These are phyloP conservation scores for Ceriagrion tenellum DNA, from an alignment of 2,888 invertebrate species.

Conservation along the genomic window DNA sequence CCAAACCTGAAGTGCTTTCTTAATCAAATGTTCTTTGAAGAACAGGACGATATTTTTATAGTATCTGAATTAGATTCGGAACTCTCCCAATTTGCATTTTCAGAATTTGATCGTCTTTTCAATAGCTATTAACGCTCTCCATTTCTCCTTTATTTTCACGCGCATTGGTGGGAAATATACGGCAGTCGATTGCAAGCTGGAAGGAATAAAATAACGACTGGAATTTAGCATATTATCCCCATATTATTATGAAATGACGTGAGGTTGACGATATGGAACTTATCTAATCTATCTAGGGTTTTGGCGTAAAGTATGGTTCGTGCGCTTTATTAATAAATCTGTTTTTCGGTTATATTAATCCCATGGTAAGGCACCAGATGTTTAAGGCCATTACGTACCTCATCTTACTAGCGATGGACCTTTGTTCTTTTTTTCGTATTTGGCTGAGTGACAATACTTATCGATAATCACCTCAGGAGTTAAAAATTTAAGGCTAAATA, in stretches of 20 bases:
- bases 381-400: neutral
- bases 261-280: neutral
- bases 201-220: neutral
- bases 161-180: no score
- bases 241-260: neutral
- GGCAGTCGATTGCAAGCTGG: no score
- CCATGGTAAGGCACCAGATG: neutral
- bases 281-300: neutral
- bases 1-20: no score
- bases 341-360: neutral
- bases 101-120: no score
- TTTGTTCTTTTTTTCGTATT: neutral
- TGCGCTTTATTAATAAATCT: neutral
- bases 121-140: no score
- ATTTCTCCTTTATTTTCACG: no score
- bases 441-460: neutral
- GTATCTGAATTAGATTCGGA: no score
- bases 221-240: neutral
- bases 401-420: neutral
- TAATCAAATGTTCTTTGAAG: no score
- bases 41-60: no score
- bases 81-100: no score
- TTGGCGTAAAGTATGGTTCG: neutral
- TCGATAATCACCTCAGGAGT: neutral
- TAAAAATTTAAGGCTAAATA: neutral